Conservation (phyloP, 2,888 invertebrate species). For the Hirtodrosophila histrioides region DNA sequence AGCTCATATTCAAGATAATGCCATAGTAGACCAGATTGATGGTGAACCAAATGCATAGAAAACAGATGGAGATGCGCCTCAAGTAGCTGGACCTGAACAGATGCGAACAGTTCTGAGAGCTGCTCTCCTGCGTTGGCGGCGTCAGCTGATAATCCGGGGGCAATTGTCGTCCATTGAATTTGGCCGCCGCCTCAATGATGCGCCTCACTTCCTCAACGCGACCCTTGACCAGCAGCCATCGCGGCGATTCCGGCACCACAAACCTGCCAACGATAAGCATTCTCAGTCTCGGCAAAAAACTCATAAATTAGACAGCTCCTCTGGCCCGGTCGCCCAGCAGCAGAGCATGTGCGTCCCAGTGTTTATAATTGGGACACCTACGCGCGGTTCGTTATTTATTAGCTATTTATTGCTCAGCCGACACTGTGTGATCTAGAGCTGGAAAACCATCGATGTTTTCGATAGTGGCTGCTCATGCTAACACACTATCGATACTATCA, state of each 20-base stretch:
- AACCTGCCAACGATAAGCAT: slow-evolving; percentile 85
- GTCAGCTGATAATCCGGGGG: slow-evolving; percentile 89
- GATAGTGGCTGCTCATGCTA: too few relatives aligned
- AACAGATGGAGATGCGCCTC: slow-evolving; percentile 88
- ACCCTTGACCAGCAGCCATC: slow-evolving; percentile 91
- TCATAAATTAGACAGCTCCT: slow-evolving; percentile 48
- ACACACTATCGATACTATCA: too few relatives aligned
- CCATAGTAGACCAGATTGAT: slow-evolving; percentile 86
- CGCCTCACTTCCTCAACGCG: slow-evolving; percentile 88
- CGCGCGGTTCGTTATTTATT: slow-evolving; percentile 57
- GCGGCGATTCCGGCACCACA: slow-evolving; percentile 91
- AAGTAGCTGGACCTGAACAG: slow-evolving; percentile 88
- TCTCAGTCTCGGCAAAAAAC: slow-evolving; percentile 15
- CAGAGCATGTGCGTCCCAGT: slow-evolving; percentile 13
- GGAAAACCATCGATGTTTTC: too few relatives aligned
- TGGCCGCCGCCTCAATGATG: slow-evolving; percentile 88
- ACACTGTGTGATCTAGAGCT: slow-evolving; percentile 24
- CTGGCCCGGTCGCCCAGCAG: slow-evolving; percentile 7
- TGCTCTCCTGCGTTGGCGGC: slow-evolving; percentile 85
- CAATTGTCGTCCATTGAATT: slow-evolving; percentile 87
- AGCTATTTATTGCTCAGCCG: slow-evolving; percentile 40
- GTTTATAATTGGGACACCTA: slow-evolving; percentile 58
- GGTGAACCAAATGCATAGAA: slow-evolving; percentile 91
- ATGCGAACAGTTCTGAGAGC: slow-evolving; percentile 87
- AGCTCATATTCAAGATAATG: slow-evolving; percentile 89